Base-by-base conservation (phyloP, 2,797 vertebrate genomes). In the Microctenopoma lineatum region DNA sequence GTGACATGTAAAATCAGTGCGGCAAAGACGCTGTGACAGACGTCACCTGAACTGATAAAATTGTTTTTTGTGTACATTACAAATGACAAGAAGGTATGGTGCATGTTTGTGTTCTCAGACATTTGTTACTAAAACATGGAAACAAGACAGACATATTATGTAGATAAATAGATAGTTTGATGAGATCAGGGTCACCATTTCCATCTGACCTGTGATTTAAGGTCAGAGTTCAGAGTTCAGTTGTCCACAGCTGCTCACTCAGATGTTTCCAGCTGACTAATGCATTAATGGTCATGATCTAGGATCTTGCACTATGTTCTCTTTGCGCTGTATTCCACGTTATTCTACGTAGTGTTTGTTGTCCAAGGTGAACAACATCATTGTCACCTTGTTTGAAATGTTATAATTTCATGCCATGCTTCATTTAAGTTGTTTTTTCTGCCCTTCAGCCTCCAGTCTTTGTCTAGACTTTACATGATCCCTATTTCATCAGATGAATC, bases 151-250 rank as follows among this genome's bases (percentile, higher is more conserved):
- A 47, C 3, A 4, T 4, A 8, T 25, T 13, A n/a, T 54, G 32
- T 38, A 44, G 26, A 64, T 12, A 8, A 45, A 38, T 47, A 32
- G 51, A 59, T 9, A 61, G 26, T 34, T 21, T 45, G 10, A 25
- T 71, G n/a, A 59, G 11, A 64, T 61, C 54, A 60, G 34, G n/a
- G 45, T 67, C 58, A 53, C 13, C 36, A 76, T 74, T 76, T 66
- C 13, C 36, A 76, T 72, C 75, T 66, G 64, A 78, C 64, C 72
- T 73, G 52, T 73, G 59, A 70, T 46, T 52, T 70, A 66, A 70
- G 59, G 61, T 67, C 71, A 72, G 42, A 74, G 81, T 44, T 86
- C 77, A 72, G 42, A 74, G 81, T 46, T 86, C 77, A 75, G 54
- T 81, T 59, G 46, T 7, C 15, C 34, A 25, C n/a, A 25, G 56